phyloP scores from a whole-genome alignment of 2,797 vertebrate species.

The Percopsis omiscomaycus region DNA sequence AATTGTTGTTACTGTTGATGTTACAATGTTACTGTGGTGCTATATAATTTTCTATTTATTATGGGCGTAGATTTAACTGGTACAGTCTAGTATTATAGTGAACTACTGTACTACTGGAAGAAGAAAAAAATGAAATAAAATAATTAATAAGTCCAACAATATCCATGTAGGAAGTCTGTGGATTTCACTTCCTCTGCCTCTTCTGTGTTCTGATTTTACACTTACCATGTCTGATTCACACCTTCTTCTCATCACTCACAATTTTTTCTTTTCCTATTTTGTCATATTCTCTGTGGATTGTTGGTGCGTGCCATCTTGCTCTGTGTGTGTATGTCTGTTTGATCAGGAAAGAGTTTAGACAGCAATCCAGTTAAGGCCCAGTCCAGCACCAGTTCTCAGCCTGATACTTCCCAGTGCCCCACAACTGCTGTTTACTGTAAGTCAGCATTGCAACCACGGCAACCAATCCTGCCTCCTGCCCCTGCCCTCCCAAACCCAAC shows the following conservation, averaged over 20 bases:
- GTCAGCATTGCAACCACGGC: conserved; percentile 61
- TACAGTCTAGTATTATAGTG: too few relatives aligned
- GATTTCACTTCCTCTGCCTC: conserved; percentile 5
- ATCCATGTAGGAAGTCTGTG: too few relatives aligned
- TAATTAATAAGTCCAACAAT: too few relatives aligned
- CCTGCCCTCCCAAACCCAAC: conserved; percentile 5
- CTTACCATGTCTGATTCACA: conserved; percentile 3
- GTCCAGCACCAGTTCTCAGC: conserved; percentile 69
- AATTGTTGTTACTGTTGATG: too few relatives aligned
- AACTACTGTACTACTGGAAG: too few relatives aligned
- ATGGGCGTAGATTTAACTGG: too few relatives aligned
- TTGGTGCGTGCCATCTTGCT: neutral
- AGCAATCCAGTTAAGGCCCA: conserved; percentile 73
- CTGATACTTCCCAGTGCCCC: conserved; percentile 69
- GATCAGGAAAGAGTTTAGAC: conserved; percentile 77
- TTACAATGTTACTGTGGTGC: too few relatives aligned
- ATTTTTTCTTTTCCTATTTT: conserved; percentile 27
- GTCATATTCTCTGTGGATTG: neutral
- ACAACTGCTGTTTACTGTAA: conserved; percentile 76
- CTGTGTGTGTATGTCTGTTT: conserved; percentile 21
- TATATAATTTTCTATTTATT: too few relatives aligned
- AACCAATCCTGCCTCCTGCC: conserved; percentile 22
- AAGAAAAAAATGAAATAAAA: too few relatives aligned
- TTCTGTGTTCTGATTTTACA: conserved; percentile 5
- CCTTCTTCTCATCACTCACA: conserved; percentile 28